These are phyloP conservation scores for Bothrops alternatus DNA, from an alignment of 2,797 vertebrate genomes.

Conservation along the genomic window DNA sequence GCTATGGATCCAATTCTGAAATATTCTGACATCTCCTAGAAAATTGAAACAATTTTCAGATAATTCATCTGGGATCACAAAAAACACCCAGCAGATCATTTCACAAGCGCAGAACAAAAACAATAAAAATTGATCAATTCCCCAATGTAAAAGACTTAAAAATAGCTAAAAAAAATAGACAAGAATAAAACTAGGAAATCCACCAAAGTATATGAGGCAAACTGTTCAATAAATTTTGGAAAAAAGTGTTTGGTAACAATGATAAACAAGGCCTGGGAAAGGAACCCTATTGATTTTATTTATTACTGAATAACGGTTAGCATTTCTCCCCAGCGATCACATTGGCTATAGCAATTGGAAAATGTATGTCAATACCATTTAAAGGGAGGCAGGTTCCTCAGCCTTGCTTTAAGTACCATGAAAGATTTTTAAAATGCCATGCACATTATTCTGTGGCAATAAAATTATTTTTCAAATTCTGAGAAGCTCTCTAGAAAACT, in stretches of 20 bases:
- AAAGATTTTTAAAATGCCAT: too few relatives aligned
- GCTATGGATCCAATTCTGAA: not conserved
- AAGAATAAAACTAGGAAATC: not conserved
- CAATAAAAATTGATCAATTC: not conserved
- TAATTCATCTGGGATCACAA: not conserved
- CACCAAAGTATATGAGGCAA: not conserved
- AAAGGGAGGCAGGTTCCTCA: too few relatives aligned
- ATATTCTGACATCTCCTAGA: not conserved
- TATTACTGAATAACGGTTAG: too few relatives aligned
- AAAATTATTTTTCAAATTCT: too few relatives aligned
- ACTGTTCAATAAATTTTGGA: not conserved
- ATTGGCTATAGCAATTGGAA: too few relatives aligned
- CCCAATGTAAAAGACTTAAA: not conserved
- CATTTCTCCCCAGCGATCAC: too few relatives aligned
- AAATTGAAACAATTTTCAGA: not conserved
- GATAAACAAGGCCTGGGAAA: not conserved
- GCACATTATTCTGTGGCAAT: too few relatives aligned
- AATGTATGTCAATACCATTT: too few relatives aligned
- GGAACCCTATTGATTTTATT: too few relatives aligned
- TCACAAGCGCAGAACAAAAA: not conserved
- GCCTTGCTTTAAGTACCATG: too few relatives aligned
- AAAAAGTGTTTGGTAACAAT: not conserved
- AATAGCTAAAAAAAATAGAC: not conserved
- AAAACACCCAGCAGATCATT: not conserved
- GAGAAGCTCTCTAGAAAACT: too few relatives aligned